A percentile compares a stretch with the other conserved stretches of the same genome.
phyloP scores from a whole-genome alignment of 53 echinoderm and acorn worm genomes.

The Antedon mediterranea region DNA sequence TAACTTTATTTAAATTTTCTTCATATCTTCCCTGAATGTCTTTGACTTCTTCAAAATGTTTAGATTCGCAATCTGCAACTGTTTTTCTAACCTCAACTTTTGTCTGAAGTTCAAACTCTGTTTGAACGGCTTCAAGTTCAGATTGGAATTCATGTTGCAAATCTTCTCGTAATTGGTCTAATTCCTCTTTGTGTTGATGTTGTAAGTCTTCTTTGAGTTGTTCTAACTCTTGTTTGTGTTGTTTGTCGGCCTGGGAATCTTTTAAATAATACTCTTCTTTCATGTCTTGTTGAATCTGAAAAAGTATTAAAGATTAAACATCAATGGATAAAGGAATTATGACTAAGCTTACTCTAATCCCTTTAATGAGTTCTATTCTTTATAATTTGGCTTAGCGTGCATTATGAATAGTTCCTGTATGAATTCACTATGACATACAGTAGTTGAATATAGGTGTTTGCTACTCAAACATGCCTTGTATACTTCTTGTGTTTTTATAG shows the following conservation, averaged over 20 bases:
- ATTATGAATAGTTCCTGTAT: too few species aligned
- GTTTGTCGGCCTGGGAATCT: not conserved
- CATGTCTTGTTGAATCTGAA: not conserved
- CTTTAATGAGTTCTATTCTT: too few species aligned
- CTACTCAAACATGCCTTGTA: too few species aligned
- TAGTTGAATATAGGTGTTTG: too few species aligned
- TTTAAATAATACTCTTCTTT: not conserved
- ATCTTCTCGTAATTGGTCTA: conserved; percentile 29
- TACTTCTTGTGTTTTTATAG: too few species aligned
- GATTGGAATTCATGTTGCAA: conserved; percentile 24
- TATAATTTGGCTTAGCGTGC: too few species aligned
- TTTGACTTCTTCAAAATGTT: conserved; percentile 20
- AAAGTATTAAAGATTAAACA: not conserved
- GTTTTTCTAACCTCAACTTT: conserved; percentile 22
- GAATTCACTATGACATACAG: too few species aligned
- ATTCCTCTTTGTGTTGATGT: conserved; percentile 20
- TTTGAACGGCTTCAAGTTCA: conserved; percentile 27
- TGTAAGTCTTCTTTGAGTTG: conserved; percentile 18
- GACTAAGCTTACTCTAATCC: too few species aligned
- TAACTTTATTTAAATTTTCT: not conserved
- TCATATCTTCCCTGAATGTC: conserved; percentile 30
- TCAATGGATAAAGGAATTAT: too few species aligned
- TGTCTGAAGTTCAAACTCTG: conserved; percentile 37
- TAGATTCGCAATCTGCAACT: conserved; percentile 10
- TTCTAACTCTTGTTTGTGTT: not conserved